Percentiles rank a stretch among this genome's conserved stretches.
phyloP scores from a whole-genome alignment of 2,113 vertebrate genomes.

The Picathartes gymnocephalus region DNA sequence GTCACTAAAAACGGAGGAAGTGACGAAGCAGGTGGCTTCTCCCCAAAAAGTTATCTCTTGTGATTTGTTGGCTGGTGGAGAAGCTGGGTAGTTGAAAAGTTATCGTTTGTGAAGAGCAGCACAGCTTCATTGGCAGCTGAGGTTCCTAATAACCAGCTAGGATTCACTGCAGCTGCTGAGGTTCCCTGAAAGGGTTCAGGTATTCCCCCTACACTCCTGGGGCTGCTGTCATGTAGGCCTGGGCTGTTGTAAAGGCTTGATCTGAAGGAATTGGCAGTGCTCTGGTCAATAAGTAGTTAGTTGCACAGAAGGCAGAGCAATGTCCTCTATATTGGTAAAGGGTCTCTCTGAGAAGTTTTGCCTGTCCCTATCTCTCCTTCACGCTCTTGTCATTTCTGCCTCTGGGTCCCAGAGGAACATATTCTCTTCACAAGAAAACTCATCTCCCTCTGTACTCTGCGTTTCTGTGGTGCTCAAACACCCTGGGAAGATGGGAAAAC shows the following conservation, averaged over 20 bases:
- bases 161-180: neutral
- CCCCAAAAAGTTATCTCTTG: neutral
- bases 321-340: neutral
- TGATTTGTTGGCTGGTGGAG: neutral
- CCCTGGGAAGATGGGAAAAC: neutral
- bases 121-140: neutral
- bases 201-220: neutral
- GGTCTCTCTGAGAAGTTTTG: neutral
- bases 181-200: neutral
- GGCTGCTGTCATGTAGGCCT: neutral
- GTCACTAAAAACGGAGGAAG: neutral
- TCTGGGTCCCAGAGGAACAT: neutral
- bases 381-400: neutral
- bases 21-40: neutral
- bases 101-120: neutral
- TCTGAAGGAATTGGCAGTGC: neutral
- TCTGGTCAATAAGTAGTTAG: neutral
- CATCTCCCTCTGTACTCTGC: neutral
- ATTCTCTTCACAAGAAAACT: neutral
- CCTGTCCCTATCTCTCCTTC: neutral
- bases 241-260: neutral
- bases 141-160: neutral
- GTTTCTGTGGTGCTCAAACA: neutral
- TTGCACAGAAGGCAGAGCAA: neutral
- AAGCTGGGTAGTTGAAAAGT: neutral